Evolutionary conservation across 37 sponge, comb jelly and placozoan species (phyloP), one percentile per base, ranked within the genome.

Genomic region (Agelas oroides): DNA sequence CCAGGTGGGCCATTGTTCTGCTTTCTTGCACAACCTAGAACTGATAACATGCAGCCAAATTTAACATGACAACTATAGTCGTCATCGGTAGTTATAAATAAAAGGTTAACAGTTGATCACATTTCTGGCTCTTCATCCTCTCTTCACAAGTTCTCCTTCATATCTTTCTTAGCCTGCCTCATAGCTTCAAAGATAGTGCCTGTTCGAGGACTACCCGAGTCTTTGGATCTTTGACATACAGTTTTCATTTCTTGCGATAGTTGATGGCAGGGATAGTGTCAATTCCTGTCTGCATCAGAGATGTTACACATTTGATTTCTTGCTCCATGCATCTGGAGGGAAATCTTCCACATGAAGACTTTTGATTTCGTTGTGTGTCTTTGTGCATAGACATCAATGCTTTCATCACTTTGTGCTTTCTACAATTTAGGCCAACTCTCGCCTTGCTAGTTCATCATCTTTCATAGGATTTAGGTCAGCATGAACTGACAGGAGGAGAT

Each of bases 51-150:
- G n/a, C n/a, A n/a, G n/a, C n/a, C n/a, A n/a, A n/a, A n/a, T n/a
- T n/a, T n/a, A n/a, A n/a, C n/a, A n/a, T n/a, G n/a, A n/a, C n/a
- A n/a, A n/a, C n/a, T n/a, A n/a, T n/a, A n/a, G n/a, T n/a, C n/a
- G n/a, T n/a, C n/a, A n/a, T n/a, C n/a, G n/a, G n/a, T n/a, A n/a
- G n/a, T n/a, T n/a, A n/a, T n/a, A n/a, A n/a, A n/a, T n/a, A n/a
- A n/a, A n/a, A n/a, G n/a, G n/a, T n/a, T n/a, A 58, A 59, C 77
- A 77, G 53, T 21, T 56, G 30, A 33, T 77, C 77, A 35, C 36
- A 30, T 14, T 55, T 21, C 35, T 77, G 77, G 23, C 56, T 20
- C 77, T 15, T 34, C 20, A 17, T 33, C 16, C 2, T 36, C 77
- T 2, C 35, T 16, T 5, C 52, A 34, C n/a, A 24, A 12, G 12